Base-by-base conservation (phyloP, 1,140 invertebrate genomes). In the Drosophila gunungcola region DNA sequence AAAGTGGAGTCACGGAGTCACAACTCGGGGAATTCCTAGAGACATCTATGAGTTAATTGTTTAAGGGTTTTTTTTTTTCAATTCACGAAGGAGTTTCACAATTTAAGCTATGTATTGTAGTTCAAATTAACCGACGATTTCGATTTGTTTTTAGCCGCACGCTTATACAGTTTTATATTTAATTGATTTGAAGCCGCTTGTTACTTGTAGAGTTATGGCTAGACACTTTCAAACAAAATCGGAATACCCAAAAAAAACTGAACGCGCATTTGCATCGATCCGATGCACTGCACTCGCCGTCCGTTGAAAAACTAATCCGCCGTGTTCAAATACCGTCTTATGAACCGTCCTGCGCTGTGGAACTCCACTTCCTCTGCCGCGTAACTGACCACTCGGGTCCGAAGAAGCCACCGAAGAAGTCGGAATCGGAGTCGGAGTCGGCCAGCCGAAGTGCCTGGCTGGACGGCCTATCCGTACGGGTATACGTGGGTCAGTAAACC, bases 401-500 rank as follows among this genome's bases (percentile, higher is more conserved):
- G 43, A 36, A 45, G 65, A 38, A 69, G 42, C 21, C 34, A 34
- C 34, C 76, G 76, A 69, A 61, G 73, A 49, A 72, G 69, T 52
- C 53, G 61, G 16, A 21, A 21, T 55, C 76, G 57, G 41, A 29
- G 16, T 21, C 16, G 72, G 49, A 67, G 63, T 36, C 29, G 43
- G 69, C 78, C 11, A 74, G 63, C 46, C 63, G 63, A 57, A 72
- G 76, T 46, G 56, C 60, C 36, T 61, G 60, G 21, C 42, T 62
- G 58, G 58, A 6, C 38, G 38, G 48, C 46, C 29, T 32, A 32
- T 4, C 36, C 38, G 13, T 39, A 72, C 68, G 68, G 68, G 80
- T 88, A 91, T 90, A 91, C 90, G 88, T 92, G 91, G 91, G 91
- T 92, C 91, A 92, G 91, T 92, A 92, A 92, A 92, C 91, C 91